These are phyloP conservation scores for Diaperis boleti DNA, from an alignment of 2,888 invertebrate species.

Conservation along the genomic window DNA sequence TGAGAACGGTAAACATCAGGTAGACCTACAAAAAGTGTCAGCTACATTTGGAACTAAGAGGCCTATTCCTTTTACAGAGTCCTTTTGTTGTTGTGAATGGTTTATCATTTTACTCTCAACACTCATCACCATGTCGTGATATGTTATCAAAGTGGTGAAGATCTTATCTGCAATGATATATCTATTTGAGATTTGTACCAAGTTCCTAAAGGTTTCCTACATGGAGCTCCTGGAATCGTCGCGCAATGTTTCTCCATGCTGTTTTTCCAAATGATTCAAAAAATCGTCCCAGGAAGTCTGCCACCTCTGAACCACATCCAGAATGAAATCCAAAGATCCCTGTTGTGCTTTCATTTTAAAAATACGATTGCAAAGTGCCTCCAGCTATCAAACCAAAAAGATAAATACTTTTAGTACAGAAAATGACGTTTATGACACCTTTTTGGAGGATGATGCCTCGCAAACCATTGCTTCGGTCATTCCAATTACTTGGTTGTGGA, in stretches of 20 bases:
- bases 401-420: too few species aligned
- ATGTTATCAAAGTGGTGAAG: neutral
- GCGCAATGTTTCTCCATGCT: neutral
- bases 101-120: neutral
- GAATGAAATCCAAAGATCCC: neutral
- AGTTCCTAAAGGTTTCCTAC: neutral
- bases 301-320: neutral
- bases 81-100: neutral
- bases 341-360: neutral
- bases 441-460: neutral
- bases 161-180: conserved; percentile 4
- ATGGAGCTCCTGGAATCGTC: neutral
- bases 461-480: neutral
- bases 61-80: neutral
- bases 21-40: neutral
- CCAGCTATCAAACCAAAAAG: too few species aligned
- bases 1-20: neutral
- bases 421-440: too few species aligned
- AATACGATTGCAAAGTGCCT: neutral
- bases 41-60: neutral
- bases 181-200: neutral
- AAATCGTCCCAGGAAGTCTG: conserved; percentile 4
- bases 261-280: conserved; percentile 5
- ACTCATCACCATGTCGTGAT: neutral
- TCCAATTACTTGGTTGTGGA: neutral